These are phyloP conservation scores for Hippopotamyrus pictus DNA, from an alignment of 2,797 vertebrate species.

Conservation along the genomic window DNA sequence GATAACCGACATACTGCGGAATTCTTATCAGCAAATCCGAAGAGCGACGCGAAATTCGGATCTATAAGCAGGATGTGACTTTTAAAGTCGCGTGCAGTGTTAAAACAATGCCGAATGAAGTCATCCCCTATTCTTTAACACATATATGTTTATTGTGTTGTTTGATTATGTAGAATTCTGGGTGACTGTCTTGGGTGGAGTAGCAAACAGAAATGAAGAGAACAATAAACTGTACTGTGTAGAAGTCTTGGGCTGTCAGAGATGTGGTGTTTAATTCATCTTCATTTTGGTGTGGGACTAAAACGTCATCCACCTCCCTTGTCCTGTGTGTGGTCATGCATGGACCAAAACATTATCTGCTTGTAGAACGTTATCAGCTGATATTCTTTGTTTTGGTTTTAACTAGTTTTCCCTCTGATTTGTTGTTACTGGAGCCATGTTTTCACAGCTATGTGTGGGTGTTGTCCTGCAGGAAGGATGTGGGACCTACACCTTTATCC, in stretches of 20 bases:
- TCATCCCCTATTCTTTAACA: neutral
- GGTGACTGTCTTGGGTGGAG: neutral
- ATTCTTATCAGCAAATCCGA: neutral
- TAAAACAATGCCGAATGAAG: neutral
- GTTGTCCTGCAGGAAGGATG: constrained; percentile 66
- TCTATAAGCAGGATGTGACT: neutral
- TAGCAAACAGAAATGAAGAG: neutral
- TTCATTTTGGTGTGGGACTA: neutral
- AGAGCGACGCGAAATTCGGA: neutral
- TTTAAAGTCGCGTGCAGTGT: neutral
- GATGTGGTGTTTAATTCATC: neutral
- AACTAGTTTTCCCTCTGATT: neutral
- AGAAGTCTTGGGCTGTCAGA: neutral
- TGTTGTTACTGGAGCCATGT: neutral
- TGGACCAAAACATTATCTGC: neutral
- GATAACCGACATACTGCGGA: neutral
- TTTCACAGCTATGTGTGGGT: neutral
- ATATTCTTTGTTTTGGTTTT: neutral
- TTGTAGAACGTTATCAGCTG: neutral
- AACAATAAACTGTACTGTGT: neutral
- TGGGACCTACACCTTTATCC: constrained; percentile 79
- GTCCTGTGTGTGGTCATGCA: neutral
- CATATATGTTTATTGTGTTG: neutral
- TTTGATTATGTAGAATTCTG: neutral
- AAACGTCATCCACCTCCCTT: neutral